Conservation (phyloP, 2,113 vertebrate genomes). For the Ivindomyrus marchei region DNA sequence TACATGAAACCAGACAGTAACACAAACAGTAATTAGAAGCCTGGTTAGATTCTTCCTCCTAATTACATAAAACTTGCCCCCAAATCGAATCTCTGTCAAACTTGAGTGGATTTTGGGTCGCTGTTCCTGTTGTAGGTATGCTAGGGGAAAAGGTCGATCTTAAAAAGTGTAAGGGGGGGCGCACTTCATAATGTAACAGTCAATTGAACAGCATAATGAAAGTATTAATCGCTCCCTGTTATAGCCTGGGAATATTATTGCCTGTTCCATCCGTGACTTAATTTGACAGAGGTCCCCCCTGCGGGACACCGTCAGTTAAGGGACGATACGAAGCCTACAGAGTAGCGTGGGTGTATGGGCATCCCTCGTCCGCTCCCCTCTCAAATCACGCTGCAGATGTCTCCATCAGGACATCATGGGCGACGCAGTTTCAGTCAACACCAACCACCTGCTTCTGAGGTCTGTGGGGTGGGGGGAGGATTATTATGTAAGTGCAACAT, state of each 20-base stretch:
- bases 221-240: not conserved
- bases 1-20: slow-evolving; percentile 53
- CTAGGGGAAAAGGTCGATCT: not conserved
- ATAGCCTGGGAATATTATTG: not conserved
- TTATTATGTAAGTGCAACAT: not conserved
- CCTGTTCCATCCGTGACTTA: not conserved
- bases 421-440: not conserved
- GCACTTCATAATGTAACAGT: not conserved
- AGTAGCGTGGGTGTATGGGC: not conserved
- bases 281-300: not conserved
- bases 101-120: slow-evolving; percentile 36
- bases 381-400: not conserved
- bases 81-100: slow-evolving; percentile 39
- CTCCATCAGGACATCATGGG: not conserved
- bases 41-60: slow-evolving; percentile 60
- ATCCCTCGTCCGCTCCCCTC: not conserved
- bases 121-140: slow-evolving; percentile 24
- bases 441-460: slow-evolving; percentile 39
- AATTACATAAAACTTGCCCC: slow-evolving; percentile 53
- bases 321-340: not conserved
- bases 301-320: not conserved
- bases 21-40: slow-evolving; percentile 66
- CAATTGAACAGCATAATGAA: not conserved
- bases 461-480: not conserved
- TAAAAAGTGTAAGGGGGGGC: not conserved